Percentiles rank a stretch among this genome's conserved stretches.
Conservation (phyloP, 2,113 vertebrate genomes). For the Meleagris gallopavo region DNA sequence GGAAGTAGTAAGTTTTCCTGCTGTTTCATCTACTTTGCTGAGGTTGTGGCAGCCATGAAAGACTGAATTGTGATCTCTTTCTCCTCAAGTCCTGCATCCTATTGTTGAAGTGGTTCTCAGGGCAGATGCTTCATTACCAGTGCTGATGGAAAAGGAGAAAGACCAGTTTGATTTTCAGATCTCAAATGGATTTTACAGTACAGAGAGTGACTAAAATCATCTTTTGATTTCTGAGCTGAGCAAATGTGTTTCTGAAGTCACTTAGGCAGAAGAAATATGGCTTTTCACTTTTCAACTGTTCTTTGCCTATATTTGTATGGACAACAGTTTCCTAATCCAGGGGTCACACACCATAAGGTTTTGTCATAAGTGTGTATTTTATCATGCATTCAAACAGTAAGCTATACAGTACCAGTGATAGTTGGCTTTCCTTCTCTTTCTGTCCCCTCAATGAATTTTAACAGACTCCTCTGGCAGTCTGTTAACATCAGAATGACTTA, state of each 20-base stretch:
- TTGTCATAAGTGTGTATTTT: neutral
- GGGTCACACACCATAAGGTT: neutral
- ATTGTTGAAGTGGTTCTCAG: neutral
- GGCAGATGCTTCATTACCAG: neutral
- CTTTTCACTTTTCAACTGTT: neutral
- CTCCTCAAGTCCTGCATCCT: neutral
- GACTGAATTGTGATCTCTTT: neutral
- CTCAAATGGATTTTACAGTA: neutral
- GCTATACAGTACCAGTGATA: neutral
- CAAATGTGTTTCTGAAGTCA: neutral
- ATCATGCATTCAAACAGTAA: neutral
- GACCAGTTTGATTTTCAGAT: neutral
- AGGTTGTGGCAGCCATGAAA: fast-evolving
- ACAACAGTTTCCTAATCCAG: neutral
- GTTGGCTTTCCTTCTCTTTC: constrained; percentile 30
- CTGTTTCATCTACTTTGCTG: neutral
- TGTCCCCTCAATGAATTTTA: neutral
- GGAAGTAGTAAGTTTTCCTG: neutral
- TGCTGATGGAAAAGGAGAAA: neutral
- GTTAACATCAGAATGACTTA: neutral
- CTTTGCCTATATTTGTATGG: neutral
- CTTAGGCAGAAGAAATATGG: neutral
- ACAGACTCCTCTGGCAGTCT: neutral
- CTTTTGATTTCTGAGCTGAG: neutral
- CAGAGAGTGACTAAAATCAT: neutral